These are phyloP conservation scores for Chloropsis cyanopogon DNA, from an alignment of 2,113 vertebrate species.

Conservation along the genomic window DNA sequence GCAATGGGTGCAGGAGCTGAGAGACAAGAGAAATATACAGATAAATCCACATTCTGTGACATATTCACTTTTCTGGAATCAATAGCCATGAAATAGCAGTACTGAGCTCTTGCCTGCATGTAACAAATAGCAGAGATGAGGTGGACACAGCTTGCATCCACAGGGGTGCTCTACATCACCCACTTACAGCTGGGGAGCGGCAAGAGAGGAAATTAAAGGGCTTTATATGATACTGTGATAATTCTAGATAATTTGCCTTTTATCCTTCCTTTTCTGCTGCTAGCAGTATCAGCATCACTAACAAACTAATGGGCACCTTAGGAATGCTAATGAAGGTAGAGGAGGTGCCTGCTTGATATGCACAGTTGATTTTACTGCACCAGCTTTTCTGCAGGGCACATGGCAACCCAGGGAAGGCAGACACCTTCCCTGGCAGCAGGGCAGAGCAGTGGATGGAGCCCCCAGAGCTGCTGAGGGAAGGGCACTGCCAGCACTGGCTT, in stretches of 20 bases:
- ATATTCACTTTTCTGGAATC: not conserved
- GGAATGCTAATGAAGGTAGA: not conserved
- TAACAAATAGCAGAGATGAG: not conserved
- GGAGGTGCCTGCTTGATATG: not conserved
- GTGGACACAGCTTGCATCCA: not conserved
- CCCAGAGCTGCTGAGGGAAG: not conserved
- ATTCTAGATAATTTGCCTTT: not conserved
- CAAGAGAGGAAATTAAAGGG: not conserved
- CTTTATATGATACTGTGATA: not conserved
- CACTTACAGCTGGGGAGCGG: not conserved
- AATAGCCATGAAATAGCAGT: not conserved
- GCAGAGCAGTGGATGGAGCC: not conserved
- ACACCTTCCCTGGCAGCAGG: rapidly evolving
- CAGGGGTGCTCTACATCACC: not conserved
- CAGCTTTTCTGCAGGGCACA: not conserved
- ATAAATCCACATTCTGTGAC: not conserved
- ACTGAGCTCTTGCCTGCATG: not conserved
- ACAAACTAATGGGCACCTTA: not conserved
- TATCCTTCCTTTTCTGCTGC: not conserved
- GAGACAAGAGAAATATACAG: not conserved
- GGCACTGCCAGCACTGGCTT: not conserved
- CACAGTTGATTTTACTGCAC: not conserved
- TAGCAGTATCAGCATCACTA: not conserved
- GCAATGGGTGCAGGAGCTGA: not conserved
- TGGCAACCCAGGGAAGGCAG: not conserved